Evolutionary conservation across 2,797 vertebrate genomes (phyloP).

Genomic region (Pachyuromys duprasi): DNA sequence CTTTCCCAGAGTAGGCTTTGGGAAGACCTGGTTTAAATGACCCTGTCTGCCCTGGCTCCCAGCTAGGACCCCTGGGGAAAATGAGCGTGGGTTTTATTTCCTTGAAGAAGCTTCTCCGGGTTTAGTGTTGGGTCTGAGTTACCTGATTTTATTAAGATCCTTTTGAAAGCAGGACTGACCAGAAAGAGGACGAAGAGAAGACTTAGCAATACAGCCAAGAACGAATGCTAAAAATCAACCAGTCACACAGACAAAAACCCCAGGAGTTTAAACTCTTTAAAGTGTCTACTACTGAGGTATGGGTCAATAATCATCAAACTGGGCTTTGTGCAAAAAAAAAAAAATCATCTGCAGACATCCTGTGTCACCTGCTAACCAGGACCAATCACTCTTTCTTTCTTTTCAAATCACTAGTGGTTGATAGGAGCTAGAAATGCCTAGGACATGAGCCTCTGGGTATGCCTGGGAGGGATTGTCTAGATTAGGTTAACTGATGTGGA

Average conservation of each 20-base stretch:
- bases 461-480: neutral
- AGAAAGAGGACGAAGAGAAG: neutral
- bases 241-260: neutral
- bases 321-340: neutral
- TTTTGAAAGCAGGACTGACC: neutral
- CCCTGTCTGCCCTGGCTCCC: neutral
- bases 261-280: neutral
- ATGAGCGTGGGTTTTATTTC: neutral
- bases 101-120: neutral
- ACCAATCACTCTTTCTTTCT: neutral
- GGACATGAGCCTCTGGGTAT: neutral
- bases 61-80: neutral
- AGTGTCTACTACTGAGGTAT: neutral
- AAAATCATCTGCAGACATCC: neutral
- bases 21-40: neutral
- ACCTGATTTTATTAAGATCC: neutral
- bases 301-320: neutral
- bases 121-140: neutral
- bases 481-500: neutral
- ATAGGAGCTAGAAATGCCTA: neutral
- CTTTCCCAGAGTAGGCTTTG: neutral
- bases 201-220: neutral
- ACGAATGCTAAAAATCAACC: neutral
- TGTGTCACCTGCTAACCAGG: neutral
- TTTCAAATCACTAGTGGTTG: neutral